Percentiles rank a stretch among this genome's conserved stretches.
These are phyloP conservation scores for Clarias batrachus DNA, from an alignment of 2,113 vertebrate genomes.

Conservation along the genomic window DNA sequence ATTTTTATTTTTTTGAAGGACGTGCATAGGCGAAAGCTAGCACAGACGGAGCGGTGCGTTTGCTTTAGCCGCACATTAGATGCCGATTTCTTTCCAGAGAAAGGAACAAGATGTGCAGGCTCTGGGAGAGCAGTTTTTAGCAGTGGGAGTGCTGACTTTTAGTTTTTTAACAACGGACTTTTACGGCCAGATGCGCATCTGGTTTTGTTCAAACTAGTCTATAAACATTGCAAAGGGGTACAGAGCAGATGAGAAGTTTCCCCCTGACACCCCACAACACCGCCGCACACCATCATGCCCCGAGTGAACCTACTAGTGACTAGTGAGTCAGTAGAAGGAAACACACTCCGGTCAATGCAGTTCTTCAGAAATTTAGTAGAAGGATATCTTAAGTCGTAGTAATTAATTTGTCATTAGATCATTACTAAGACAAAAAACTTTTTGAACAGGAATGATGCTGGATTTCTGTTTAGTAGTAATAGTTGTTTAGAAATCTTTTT, in stretches of 20 bases:
- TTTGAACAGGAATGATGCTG: no score
- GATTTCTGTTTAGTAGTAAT: background rate
- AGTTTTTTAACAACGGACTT: conserved; percentile 21
- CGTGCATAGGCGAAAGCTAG: background rate
- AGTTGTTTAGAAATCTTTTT: no score
- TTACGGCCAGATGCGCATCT: conserved; percentile 23
- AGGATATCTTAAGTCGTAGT: background rate
- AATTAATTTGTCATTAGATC: background rate
- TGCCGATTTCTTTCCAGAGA: background rate
- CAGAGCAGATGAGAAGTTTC: conserved; percentile 26
- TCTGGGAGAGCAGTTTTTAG: background rate
- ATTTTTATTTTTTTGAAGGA: no score
- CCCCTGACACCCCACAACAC: conserved; percentile 15
- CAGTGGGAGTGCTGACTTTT: conserved; percentile 21
- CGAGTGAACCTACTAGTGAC: conserved; percentile 3
- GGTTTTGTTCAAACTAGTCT: conserved; percentile 34
- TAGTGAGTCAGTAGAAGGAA: background rate
- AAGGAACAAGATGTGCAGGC: background rate
- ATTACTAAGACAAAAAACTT: background rate
- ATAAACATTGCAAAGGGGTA: conserved; percentile 23
- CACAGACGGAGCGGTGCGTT: background rate
- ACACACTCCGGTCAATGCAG: background rate
- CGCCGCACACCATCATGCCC: background rate
- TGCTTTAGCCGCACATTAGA: background rate
- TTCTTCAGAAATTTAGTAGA: background rate